phyloP scores from a whole-genome alignment of 2,797 vertebrate genomes.

The Eulemur rubriventer region DNA sequence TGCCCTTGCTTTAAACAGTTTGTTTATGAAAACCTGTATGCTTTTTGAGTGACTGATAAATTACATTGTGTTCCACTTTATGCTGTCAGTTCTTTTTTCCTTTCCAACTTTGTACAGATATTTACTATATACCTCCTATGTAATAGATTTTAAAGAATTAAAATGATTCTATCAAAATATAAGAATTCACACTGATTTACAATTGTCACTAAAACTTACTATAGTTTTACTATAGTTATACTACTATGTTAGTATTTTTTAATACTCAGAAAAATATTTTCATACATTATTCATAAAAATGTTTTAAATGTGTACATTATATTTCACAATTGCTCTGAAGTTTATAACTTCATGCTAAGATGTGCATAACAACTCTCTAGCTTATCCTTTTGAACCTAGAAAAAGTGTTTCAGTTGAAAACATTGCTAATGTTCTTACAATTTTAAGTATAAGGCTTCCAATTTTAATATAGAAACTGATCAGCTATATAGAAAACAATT shows the following conservation, averaged over 20 bases:
- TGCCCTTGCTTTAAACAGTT: background rate
- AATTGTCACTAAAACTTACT: background rate
- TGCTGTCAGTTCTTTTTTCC: background rate
- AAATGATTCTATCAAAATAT: background rate
- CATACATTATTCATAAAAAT: background rate
- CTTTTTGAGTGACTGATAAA: background rate
- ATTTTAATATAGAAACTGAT: slow-evolving; percentile 49
- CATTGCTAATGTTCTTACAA: slow-evolving; percentile 5
- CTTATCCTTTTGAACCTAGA: background rate
- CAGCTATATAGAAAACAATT: slow-evolving; percentile 47
- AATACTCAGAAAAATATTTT: background rate
- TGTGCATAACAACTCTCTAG: background rate
- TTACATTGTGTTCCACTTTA: background rate
- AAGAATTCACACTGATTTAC: background rate
- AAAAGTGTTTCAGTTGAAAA: background rate
- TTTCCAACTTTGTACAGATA: background rate
- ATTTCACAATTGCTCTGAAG: background rate
- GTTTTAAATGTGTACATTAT: background rate
- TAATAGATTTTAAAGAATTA: background rate
- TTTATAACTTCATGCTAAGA: background rate
- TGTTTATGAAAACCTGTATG: background rate
- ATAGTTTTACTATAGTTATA: background rate
- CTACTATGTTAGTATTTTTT: background rate
- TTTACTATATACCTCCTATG: background rate
- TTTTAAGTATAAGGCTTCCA: slow-evolving; percentile 35